Percentiles rank a stretch among this genome's conserved stretches.
These are phyloP conservation scores for Calephelis virginiensis DNA, from an alignment of 1,140 invertebrate species.

Conservation along the genomic window DNA sequence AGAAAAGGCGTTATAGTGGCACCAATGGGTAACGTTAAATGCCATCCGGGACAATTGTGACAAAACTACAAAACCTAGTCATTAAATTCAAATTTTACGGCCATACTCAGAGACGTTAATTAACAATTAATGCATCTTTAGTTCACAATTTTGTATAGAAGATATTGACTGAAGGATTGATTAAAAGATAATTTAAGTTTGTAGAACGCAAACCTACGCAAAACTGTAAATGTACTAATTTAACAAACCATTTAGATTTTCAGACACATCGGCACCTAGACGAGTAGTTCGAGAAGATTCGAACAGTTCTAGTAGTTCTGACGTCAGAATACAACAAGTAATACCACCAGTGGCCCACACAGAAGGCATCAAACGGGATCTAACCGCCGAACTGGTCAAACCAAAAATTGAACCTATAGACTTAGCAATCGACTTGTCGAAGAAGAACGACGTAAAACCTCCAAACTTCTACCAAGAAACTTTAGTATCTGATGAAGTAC, in stretches of 20 bases:
- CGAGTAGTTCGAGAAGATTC: slow-evolving; percentile 60
- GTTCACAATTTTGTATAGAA: no score
- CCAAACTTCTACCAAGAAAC: slow-evolving; percentile 72
- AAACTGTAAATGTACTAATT: neutral
- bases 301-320: slow-evolving; percentile 64
- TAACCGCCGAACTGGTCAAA: slow-evolving; percentile 41
- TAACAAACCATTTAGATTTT: slow-evolving; percentile 40
- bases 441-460: slow-evolving; percentile 44
- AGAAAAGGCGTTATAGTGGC: no score
- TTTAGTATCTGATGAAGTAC: slow-evolving; percentile 46
- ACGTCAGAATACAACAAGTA: slow-evolving; percentile 44
- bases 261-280: slow-evolving; percentile 48
- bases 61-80: no score
- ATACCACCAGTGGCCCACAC: slow-evolving; percentile 32
- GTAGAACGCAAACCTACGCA: no score
- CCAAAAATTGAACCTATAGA: slow-evolving; percentile 37
- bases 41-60: no score
- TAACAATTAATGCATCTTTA: no score
- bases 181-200: no score
- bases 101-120: no score
- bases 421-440: slow-evolving; percentile 57
- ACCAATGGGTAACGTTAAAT: no score
- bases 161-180: no score
- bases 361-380: slow-evolving; percentile 36
- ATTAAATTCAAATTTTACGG: no score